Evolutionary conservation across 2,113 vertebrate genomes (phyloP), one percentile per base, ranked within the genome.

Genomic region (Neolamprologus devosi): DNA sequence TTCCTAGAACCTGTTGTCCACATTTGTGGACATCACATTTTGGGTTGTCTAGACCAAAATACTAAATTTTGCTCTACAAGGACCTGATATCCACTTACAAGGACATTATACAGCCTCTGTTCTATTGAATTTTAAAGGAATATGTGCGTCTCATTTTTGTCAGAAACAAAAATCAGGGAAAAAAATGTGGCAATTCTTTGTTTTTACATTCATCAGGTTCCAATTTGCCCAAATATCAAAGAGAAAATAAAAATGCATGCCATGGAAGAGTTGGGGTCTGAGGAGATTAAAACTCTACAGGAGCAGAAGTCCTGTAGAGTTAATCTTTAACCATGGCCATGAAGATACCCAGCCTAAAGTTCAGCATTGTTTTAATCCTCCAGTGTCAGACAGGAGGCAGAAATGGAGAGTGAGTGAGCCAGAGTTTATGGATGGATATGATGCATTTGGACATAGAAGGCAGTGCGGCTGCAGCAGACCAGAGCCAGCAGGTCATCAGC

Each of bases 381-480:
- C 3, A 82, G 47, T 83, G 89, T 91, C 83, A 49, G 28, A 26
- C 14, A 85, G 58, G 51, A 53, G 0, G 78, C 75, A 10, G 60
- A 85, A 13, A 84, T 49, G 70, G 81, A 40, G 63, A 9, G 7
- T 17, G 45, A 68, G 1, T 30, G 28, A 55, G 60, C 85, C 85
- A 81, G 45, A 81, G 80, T 85, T 83, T 80, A 28, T 58, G 58
- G 87, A 87, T 26, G 82, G 51, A 84, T 28, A 33, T 21, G 85
- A 33, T 47, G 83, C 4, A 68, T 88, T 87, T 92, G 87, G 85
- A 87, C 83, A 68, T 83, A 89, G 87, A 90, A 86, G 83, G 86
- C 51, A 80, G 85, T 45, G 84, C 33, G 80, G 53, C 81, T 85
- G 82, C 82, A 42, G 19, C 54, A 78, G 83, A 78, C 47, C 84